phyloP scores from a whole-genome alignment of 2,888 invertebrate genomes.

The Furcula furcula region DNA sequence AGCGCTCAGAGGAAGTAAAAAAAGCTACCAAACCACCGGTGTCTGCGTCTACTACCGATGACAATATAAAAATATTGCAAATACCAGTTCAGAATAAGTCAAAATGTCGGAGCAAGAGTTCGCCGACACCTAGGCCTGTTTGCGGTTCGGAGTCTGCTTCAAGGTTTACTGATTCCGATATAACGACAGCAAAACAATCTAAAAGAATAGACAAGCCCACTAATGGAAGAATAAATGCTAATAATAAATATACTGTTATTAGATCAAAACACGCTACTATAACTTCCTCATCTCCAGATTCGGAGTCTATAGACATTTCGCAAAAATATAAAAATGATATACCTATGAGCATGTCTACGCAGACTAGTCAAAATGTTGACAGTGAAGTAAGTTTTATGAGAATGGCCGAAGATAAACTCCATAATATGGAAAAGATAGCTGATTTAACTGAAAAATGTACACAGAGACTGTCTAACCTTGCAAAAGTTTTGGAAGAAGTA shows the following conservation, averaged over 20 bases:
- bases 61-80: conserved; percentile 15
- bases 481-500: conserved; percentile 73
- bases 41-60: conserved; percentile 36
- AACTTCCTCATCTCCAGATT: conserved; percentile 40
- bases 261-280: conserved; percentile 19
- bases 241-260: background rate
- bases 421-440: conserved; percentile 76
- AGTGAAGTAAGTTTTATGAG: conserved; percentile 59
- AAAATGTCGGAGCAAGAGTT: conserved; percentile 42
- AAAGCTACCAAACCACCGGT: conserved; percentile 5
- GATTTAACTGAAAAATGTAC: conserved; percentile 74
- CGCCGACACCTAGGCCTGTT: conserved; percentile 40
- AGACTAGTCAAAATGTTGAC: conserved; percentile 53
- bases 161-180: conserved; percentile 19
- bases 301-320: conserved; percentile 28
- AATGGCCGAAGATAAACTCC: conserved; percentile 66
- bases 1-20: conserved; percentile 11
- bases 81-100: conserved; percentile 12
- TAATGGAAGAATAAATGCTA: conserved; percentile 1
- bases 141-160: conserved; percentile 11
- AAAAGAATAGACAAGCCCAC: conserved; percentile 7
- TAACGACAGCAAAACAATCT: conserved; percentile 8
- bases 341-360: conserved; percentile 54
- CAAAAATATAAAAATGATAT: conserved; percentile 24
- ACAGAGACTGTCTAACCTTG: conserved; percentile 67